Base-by-base conservation (phyloP, 2,888 invertebrate genomes). In the Lottia scabra region DNA sequence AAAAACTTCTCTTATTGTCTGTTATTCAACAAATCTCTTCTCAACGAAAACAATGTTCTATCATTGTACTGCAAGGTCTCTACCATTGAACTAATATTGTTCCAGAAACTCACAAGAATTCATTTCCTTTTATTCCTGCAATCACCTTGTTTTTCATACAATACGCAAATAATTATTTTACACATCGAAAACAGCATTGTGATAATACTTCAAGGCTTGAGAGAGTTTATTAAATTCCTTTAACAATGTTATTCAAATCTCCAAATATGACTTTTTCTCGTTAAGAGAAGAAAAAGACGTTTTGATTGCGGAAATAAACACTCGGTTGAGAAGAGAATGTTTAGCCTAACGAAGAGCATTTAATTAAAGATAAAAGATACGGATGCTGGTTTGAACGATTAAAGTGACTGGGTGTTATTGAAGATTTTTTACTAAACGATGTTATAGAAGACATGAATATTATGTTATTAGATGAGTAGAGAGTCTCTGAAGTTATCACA, bases 81-180 rank as follows among this genome's bases (percentile, higher is more conserved):
- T 23, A 23, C 23, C 19, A 56, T 23, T 12, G 56, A 56, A 23
- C 56, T 56, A 56, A 56, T 56, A 56, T 56, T 56, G 12, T 56
- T 15, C 56, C 23, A 56, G 56, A 13, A 56, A 56, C 56, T 23
- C 56, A 56, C 19, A 23, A 56, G 56, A 56, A 56, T 23, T 56
- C 56, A 56, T 56, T 56, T 56, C 56, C 56, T 56, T 23, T 23
- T 23, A 56, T 56, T 56, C 56, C 56, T 23, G 19, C 56, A 56
- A 56, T 56, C 56, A 56, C 56, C 56, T 56, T 56, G 56, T 56
- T 56, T 56, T 56, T 56, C 56, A 56, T 23, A 56, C 56, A 56
- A 56, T 56, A 56, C 56, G 19, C 19, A 56, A 56, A 56, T 56
- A 56, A 56, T 56, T 56, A 23, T 56, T 23, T 56, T 23, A 56